Percentiles rank a stretch among this genome's conserved stretches.
These are phyloP conservation scores for Sander lucioperca DNA, from an alignment of 2,113 vertebrate species.

Conservation along the genomic window DNA sequence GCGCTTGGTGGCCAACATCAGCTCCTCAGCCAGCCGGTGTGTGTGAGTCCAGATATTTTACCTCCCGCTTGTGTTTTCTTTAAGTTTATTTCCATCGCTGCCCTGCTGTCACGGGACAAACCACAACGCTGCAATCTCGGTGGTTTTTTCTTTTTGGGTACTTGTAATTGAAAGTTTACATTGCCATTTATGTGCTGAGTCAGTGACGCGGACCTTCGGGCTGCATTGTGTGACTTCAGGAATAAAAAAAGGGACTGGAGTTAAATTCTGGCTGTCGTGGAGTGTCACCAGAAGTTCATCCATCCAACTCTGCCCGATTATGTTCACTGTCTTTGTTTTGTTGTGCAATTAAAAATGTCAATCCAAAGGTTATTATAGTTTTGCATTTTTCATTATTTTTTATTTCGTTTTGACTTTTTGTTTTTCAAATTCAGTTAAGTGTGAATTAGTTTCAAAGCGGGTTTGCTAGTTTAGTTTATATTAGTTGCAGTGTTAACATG, in stretches of 20 bases:
- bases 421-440: no score
- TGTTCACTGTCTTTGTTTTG: not conserved
- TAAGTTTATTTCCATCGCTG: conserved; percentile 63
- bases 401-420: no score
- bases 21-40: conserved; percentile 4
- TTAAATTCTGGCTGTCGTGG: conserved; percentile 37
- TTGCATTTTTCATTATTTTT: no score
- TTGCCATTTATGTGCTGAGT: conserved; percentile 51
- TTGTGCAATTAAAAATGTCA: not conserved
- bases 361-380: not conserved
- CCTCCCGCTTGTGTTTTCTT: conserved; percentile 54
- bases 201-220: conserved; percentile 20
- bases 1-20: conserved; percentile 22
- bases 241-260: conserved; percentile 26
- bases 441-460: no score
- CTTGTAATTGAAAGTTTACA: conserved; percentile 60
- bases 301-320: not conserved
- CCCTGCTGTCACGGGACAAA: conserved; percentile 49
- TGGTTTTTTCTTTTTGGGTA: conserved; percentile 42
- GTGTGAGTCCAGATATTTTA: conserved; percentile 32
- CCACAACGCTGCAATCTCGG: conserved; percentile 56
- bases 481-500: no score
- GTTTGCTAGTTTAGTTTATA: no score
- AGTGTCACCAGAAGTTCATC: conserved; percentile 29
- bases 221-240: conserved; percentile 45